Evolutionary conservation across 92 coral and sea anemone species (phyloP), one percentile per base, ranked within the genome.

Genomic region (Chrysogorgia sp.): DNA sequence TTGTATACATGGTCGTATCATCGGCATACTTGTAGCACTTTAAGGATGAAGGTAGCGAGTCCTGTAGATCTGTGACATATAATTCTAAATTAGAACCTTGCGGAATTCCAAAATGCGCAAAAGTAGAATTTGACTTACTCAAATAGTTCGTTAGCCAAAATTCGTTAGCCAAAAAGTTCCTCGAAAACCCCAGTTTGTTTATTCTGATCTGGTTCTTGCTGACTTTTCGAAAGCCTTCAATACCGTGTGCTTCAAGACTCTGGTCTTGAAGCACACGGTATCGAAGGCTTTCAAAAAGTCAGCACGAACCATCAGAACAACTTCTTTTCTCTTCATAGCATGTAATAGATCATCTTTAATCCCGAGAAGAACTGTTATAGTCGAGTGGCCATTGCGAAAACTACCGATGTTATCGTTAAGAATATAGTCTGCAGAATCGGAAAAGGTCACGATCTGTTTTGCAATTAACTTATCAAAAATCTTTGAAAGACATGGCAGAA

Each of bases 141-240:
- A 58, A 29, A 58, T 58, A 58, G 63, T 10, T 58, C 28, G 32
- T 20, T 12, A 58, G 25, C 63, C 63, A 58, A 20, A n/a, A n/a
- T n/a, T n/a, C n/a, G n/a, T n/a, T n/a, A n/a, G n/a, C 10, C 1
- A 58, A 20, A 23, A 24, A 58, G 28, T 1, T 8, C 30, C 10
- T 19, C 5, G 63, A 58, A 58, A 58, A 58, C 17, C 63, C 30
- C 14, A 52, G n/a, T 52, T 4, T 21, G 2, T 21, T 58, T 25
- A 23, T 31, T 8, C 32, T 58, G 28, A 58, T 58, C 58, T 12
- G 28, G 63, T 24, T 1, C 31, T 8, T 12, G 63, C 32, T 9
- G 63, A 58, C 63, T 58, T 1, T 23, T 58, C 63, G 15, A 58
- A 58, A 31, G 63, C 63, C 30, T 58, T 58, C 31, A 29, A 58